Conservation (phyloP, 92 coral and sea anemone species). For the Palythoa caribaeorum region DNA sequence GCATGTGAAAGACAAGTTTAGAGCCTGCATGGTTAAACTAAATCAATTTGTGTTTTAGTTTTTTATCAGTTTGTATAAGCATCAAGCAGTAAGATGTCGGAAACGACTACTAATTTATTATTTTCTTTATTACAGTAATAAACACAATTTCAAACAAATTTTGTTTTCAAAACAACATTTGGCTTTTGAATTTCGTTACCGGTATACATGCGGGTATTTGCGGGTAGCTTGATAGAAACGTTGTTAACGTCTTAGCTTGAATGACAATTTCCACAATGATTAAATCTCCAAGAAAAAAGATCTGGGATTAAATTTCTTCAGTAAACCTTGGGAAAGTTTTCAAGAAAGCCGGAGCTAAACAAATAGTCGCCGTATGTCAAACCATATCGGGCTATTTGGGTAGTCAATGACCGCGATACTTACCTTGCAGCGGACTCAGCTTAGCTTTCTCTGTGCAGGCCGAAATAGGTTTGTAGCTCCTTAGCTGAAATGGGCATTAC, state of each 20-base stretch:
- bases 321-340: background rate
- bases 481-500: no score
- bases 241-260: background rate
- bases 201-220: constrained; percentile 30
- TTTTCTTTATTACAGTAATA: constrained; percentile 15
- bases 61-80: no score
- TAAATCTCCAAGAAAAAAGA: background rate
- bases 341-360: no score
- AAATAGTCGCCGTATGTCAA: no score
- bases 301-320: background rate
- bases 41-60: no score
- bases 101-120: background rate
- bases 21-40: no score
- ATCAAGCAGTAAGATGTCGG: background rate
- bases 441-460: no score
- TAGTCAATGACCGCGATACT: no score
- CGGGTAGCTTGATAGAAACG: background rate
- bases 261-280: background rate
- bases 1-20: no score
- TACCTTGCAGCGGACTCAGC: no score
- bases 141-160: background rate
- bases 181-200: background rate
- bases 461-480: no score
- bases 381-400: no score
- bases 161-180: background rate